Conservation (phyloP, 2,797 vertebrate genomes). For the Fundulus diaphanus region DNA sequence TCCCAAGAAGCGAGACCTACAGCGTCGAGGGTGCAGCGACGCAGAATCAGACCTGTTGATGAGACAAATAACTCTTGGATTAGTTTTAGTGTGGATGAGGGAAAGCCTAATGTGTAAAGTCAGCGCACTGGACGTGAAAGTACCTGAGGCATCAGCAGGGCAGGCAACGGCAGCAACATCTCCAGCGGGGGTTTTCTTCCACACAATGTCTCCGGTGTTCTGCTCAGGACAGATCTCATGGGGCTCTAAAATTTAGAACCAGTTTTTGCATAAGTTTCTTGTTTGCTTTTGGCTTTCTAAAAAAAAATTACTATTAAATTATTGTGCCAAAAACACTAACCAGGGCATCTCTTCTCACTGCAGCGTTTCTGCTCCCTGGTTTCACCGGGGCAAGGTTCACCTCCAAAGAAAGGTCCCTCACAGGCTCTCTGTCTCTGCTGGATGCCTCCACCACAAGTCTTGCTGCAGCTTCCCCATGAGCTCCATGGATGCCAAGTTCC, state of each 20-base stretch:
- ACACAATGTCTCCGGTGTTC: slow-evolving; percentile 85
- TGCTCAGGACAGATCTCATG: slow-evolving; percentile 96
- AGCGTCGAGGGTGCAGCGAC: slow-evolving; percentile 93
- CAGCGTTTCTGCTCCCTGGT: slow-evolving; percentile 90
- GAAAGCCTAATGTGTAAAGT: not conserved
- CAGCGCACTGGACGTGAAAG: not conserved
- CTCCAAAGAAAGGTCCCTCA: slow-evolving; percentile 91
- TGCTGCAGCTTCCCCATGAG: slow-evolving; percentile 90
- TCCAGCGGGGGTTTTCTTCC: slow-evolving; percentile 93
- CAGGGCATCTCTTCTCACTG: slow-evolving; percentile 91
- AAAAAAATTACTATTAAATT: not conserved
- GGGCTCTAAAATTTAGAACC: slow-evolving; percentile 82
- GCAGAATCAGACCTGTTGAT: slow-evolving; percentile 88
- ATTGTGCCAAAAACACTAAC: slow-evolving; percentile 71
- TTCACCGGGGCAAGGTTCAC: slow-evolving; percentile 88
- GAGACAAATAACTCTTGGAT: slow-evolving; percentile 7
- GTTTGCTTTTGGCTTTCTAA: not conserved
- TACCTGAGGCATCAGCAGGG: slow-evolving; percentile 92
- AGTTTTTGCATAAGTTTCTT: slow-evolving; percentile 3
- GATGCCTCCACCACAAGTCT: slow-evolving; percentile 90
- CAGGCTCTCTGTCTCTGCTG: slow-evolving; percentile 91
- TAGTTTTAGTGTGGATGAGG: slow-evolving; percentile 9
- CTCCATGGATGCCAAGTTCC: slow-evolving; percentile 94
- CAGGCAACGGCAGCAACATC: slow-evolving; percentile 89
- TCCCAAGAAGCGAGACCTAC: slow-evolving; percentile 95